Base-by-base conservation (phyloP, 2,888 invertebrate genomes). In the Noctuana brunneofusca region DNA sequence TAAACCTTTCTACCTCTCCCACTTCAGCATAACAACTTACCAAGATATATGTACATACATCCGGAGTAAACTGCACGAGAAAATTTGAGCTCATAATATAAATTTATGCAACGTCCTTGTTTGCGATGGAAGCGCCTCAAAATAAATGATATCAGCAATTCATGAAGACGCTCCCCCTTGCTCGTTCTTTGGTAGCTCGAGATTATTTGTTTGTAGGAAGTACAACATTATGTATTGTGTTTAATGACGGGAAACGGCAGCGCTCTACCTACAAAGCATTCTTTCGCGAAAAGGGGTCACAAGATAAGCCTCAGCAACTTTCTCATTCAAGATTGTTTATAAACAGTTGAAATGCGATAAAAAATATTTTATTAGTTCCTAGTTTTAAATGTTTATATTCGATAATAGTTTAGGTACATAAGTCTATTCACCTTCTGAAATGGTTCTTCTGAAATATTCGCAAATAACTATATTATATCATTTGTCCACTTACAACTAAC, bases 81-180 rank as follows among this genome's bases (percentile, higher is more conserved):
- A 24, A 71, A 69, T 71, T 75, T 72, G 62, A 66, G 70, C 70
- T 71, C 68, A 66, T 69, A 71, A 72, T 78, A 79, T 74, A 79
- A 79, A 81, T 80, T 77, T 81, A 84, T 83, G 78, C 80, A 79
- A 80, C 77, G 73, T 72, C 73, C 75, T 80, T 80, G 79, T 83
- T 83, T 80, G 74, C 77, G 79, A 81, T 78, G 76, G 73, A 75
- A 78, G 73, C 71, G 73, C 71, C 74, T 76, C 81, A 74, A 72
- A 79, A 76, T 78, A 76, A 60, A 60, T 77, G 78, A 76, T 80
- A 84, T 86, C 84, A 85, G 83, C 85, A 84, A 84, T 86, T 86
- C 86, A 84, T 84, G 81, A 80, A 83, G 73, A 69, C 64, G 68
- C 73, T 67, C 74, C 77, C 72, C 73, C 20, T 69, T n/a, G 64